A percentile compares a stretch with the other conserved stretches of the same genome.
These are phyloP conservation scores for Hemaris fuciformis DNA, from an alignment of 2,888 invertebrate genomes.

Conservation along the genomic window DNA sequence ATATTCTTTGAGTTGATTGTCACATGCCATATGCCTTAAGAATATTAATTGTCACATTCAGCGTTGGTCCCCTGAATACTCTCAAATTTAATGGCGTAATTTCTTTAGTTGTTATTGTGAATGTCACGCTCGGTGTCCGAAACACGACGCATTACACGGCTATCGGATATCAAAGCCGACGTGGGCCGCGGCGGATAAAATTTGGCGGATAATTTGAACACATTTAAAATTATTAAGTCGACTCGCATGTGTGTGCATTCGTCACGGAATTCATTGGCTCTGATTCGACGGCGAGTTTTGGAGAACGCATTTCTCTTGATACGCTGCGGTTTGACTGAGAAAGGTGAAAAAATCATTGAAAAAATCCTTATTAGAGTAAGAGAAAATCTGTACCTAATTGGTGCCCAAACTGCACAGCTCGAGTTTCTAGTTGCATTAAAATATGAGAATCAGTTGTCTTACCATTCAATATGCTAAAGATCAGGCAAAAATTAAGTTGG, in stretches of 20 bases:
- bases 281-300: not conserved
- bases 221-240: slow-evolving; percentile 59
- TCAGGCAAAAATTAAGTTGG: no score
- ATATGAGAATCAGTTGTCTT: no score
- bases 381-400: no score
- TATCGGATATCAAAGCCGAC: slow-evolving; percentile 62
- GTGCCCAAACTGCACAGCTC: no score
- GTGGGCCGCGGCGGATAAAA: slow-evolving; percentile 33
- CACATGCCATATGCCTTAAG: no score
- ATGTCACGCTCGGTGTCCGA: slow-evolving; percentile 22
- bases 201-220: slow-evolving; percentile 66
- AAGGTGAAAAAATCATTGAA: not conserved
- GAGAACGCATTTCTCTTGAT: not conserved
- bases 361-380: not conserved
- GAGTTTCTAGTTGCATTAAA: no score
- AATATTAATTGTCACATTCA: no score
- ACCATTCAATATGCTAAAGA: no score
- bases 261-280: slow-evolving; percentile 29
- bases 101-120: slow-evolving; percentile 14
- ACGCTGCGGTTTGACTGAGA: not conserved
- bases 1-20: no score
- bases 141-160: slow-evolving; percentile 46
- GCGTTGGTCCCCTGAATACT: not conserved
- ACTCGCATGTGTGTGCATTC: slow-evolving; percentile 27
- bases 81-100: not conserved